Conservation (phyloP, 2,113 vertebrate genomes). For the Lepus americanus region DNA sequence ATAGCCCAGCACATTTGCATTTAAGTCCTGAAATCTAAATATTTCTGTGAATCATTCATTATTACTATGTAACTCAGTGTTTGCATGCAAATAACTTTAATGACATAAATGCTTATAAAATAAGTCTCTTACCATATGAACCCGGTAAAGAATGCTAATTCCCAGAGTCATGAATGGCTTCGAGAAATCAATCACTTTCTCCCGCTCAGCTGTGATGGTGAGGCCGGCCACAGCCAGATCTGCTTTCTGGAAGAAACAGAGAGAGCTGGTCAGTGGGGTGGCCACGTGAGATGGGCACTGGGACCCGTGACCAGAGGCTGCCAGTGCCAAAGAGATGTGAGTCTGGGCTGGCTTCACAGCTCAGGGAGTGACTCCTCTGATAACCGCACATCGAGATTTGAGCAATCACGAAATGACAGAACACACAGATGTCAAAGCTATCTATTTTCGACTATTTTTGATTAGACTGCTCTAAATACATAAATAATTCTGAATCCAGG, state of each 20-base stretch:
- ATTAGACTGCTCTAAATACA: not conserved
- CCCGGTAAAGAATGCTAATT: constrained; percentile 98
- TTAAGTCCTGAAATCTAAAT: constrained; percentile 84
- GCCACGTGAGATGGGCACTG: not conserved
- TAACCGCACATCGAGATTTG: not conserved
- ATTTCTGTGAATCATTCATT: constrained; percentile 82
- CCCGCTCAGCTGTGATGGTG: constrained; percentile 97
- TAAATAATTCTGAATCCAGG: not conserved
- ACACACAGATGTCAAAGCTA: not conserved
- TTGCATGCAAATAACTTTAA: constrained; percentile 84
- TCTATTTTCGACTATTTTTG: not conserved
- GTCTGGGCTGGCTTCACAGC: not conserved
- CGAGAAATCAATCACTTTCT: constrained; percentile 99
- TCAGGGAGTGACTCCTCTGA: not conserved
- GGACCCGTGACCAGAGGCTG: not conserved
- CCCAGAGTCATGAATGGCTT: constrained; percentile 99
- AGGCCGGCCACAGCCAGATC: constrained; percentile 97
- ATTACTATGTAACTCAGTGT: constrained; percentile 70
- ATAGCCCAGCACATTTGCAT: constrained; percentile 76
- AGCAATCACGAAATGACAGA: not conserved
- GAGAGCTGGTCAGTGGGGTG: constrained; percentile 8
- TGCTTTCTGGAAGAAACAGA: constrained; percentile 93
- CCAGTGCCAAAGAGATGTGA: not conserved
- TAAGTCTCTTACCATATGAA: constrained; percentile 95
- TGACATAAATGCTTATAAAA: constrained; percentile 81